phyloP scores from a whole-genome alignment of 2,113 vertebrate species.

The Carlito syrichta region DNA sequence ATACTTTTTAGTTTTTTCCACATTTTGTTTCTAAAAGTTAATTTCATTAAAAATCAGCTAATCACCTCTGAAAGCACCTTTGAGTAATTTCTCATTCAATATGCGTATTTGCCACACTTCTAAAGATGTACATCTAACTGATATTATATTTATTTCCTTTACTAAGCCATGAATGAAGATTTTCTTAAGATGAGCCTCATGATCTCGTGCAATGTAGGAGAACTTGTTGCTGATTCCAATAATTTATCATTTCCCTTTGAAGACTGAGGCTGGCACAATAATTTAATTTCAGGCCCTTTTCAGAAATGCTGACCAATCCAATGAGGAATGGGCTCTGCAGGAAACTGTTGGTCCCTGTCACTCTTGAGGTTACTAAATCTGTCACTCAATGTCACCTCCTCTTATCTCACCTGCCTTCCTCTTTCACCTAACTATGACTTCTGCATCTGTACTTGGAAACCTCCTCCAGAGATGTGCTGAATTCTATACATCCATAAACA shows the following conservation, averaged over 20 bases:
- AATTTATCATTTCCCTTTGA: neutral
- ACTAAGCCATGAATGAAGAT: neutral
- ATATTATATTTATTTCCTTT: neutral
- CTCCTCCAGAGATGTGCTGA: fast-evolving
- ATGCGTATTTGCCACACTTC: neutral
- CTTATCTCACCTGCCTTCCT: fast-evolving
- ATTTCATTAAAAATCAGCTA: neutral
- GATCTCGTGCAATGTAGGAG: neutral
- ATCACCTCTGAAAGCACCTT: neutral
- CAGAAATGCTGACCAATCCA: neutral
- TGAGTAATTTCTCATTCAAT: neutral
- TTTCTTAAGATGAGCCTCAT: neutral
- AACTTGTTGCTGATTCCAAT: neutral
- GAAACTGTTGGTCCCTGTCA: neutral
- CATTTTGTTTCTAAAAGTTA: neutral
- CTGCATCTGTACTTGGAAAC: neutral
- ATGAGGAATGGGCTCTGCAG: neutral
- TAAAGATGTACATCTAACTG: neutral
- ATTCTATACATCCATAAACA: neutral
- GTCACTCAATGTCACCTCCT: neutral
- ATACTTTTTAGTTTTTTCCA: neutral
- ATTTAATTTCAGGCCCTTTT: neutral
- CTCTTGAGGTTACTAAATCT: neutral
- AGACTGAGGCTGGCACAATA: neutral
- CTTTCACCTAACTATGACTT: neutral